A percentile compares a stretch with the other conserved stretches of the same genome.
Conservation (phyloP, 2,888 invertebrate species). For the Cosmia pyralina region DNA sequence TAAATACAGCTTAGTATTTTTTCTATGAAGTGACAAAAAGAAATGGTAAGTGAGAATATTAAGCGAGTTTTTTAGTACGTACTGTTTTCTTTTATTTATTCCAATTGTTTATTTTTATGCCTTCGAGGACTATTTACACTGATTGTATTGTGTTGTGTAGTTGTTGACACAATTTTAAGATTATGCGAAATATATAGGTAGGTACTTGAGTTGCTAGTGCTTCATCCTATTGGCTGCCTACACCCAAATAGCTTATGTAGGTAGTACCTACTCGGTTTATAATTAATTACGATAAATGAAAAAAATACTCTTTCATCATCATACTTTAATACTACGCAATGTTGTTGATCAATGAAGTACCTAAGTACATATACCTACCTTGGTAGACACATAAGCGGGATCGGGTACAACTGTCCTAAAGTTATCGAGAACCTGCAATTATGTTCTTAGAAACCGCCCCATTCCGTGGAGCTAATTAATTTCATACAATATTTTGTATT, state of each 20-base stretch:
- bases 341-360: slow-evolving; percentile 5
- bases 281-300: not conserved
- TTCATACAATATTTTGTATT: not conserved
- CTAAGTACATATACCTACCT: not conserved
- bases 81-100: not conserved
- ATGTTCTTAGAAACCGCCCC: not conserved
- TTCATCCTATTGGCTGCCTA: not conserved
- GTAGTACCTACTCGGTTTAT: not conserved
- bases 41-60: slow-evolving; percentile 60
- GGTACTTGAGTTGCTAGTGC: not conserved
- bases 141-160: not conserved
- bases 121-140: not conserved
- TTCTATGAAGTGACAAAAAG: slow-evolving; percentile 45
- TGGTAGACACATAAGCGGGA: not conserved
- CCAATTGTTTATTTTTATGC: not conserved
- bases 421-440: not conserved
- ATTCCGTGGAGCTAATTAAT: not conserved
- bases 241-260: not conserved
- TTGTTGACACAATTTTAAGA: slow-evolving; percentile 51
- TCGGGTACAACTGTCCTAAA: too few relatives aligned
- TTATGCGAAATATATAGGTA: not conserved
- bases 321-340: not conserved
- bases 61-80: not conserved
- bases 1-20: slow-evolving; percentile 24
- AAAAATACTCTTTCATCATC: too few relatives aligned